Conservation (phyloP, 2,797 vertebrate species). For the Threskiornis aethiopicus region DNA sequence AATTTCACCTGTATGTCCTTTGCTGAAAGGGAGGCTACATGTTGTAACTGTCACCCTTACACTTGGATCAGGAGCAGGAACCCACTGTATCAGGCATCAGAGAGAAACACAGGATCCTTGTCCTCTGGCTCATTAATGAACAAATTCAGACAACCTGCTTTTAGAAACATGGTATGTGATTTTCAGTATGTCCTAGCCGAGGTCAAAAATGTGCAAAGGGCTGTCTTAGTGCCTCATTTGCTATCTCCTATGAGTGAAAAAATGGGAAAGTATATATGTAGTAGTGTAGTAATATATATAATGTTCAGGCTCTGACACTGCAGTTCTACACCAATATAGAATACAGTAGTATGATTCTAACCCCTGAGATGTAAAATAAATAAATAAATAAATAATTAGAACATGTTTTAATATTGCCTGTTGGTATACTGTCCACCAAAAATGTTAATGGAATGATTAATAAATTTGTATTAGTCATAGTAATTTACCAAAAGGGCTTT, state of each 20-base stretch:
- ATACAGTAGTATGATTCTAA: neutral
- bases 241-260: neutral
- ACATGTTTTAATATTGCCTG: neutral
- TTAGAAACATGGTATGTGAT: neutral
- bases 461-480: neutral
- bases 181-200: neutral
- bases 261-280: neutral
- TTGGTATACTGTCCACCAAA: neutral
- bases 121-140: neutral
- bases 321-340: neutral
- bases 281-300: neutral
- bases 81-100: neutral
- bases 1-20: neutral
- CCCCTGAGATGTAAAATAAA: neutral
- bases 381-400: neutral
- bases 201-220: neutral
- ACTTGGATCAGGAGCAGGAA: neutral
- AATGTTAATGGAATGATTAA: neutral
- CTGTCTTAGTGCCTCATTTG: neutral
- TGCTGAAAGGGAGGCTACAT: neutral
- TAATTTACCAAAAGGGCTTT: neutral
- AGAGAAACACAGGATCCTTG: neutral
- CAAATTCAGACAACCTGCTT: neutral
- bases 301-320: neutral
- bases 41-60: neutral